phyloP scores from a whole-genome alignment of 1,140 invertebrate species.

The Pseudomyrmex gracilis region DNA sequence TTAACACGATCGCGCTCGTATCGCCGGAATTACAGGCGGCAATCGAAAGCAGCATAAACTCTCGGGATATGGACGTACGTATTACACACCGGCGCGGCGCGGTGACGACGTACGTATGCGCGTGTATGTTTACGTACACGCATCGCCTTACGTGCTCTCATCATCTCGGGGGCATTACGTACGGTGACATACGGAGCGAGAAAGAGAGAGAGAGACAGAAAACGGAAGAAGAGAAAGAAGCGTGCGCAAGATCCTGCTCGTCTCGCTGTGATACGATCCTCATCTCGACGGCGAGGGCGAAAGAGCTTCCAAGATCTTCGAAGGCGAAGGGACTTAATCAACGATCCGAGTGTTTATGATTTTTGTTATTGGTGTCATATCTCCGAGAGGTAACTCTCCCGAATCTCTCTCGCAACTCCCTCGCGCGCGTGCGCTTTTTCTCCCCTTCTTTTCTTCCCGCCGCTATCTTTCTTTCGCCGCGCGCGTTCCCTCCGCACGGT shows the following conservation, averaged over 20 bases:
- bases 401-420: constrained; percentile 58
- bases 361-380: constrained; percentile 84
- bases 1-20: constrained; percentile 75
- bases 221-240: constrained; percentile 65
- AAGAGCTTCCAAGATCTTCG: constrained; percentile 66
- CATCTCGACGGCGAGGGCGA: constrained; percentile 64
- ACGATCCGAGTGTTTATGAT: constrained; percentile 84
- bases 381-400: constrained; percentile 67
- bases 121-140: not conserved
- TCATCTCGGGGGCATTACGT: constrained; percentile 80
- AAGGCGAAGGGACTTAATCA: constrained; percentile 81
- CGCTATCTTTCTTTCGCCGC: not conserved
- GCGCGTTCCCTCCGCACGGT: not conserved
- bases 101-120: constrained; percentile 1
- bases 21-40: constrained; percentile 68
- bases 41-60: constrained; percentile 72
- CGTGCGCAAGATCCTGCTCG: constrained; percentile 49
- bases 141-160: constrained; percentile 43
- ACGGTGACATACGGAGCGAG: constrained; percentile 49
- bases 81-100: constrained; percentile 36
- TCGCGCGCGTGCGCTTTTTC: not conserved
- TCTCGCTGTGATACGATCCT: constrained; percentile 73
- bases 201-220: no score
- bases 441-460: not conserved
- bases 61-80: constrained; percentile 70